Percentiles rank a stretch among this genome's conserved stretches.
These are phyloP conservation scores for Columbina picui DNA, from an alignment of 2,113 vertebrate genomes.

Conservation along the genomic window DNA sequence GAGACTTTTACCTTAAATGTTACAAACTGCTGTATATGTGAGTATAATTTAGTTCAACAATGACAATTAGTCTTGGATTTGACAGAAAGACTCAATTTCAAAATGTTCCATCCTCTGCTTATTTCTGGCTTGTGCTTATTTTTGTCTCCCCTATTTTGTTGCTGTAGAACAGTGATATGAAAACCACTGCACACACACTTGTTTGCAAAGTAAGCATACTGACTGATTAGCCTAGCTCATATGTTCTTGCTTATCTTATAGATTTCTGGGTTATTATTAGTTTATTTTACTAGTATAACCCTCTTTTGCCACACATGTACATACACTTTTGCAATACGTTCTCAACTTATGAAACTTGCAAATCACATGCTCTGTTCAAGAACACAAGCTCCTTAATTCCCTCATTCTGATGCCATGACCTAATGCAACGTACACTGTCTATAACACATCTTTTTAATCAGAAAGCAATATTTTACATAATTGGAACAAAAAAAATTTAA, in stretches of 20 bases:
- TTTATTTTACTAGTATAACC: neutral
- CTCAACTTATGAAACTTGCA: neutral
- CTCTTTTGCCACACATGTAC: neutral
- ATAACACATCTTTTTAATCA: neutral
- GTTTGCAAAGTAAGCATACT: neutral
- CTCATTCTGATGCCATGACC: neutral
- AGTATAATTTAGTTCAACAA: neutral
- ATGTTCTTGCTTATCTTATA: constrained; percentile 2
- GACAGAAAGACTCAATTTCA: neutral
- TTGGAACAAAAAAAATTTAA: neutral
- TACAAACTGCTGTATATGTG: neutral
- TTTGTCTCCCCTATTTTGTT: neutral
- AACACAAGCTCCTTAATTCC: neutral
- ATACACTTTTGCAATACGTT: neutral
- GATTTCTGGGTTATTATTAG: neutral
- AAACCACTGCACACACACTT: neutral
- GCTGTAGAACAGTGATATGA: neutral
- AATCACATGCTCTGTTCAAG: neutral
- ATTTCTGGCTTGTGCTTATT: neutral
- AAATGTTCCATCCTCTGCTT: neutral
- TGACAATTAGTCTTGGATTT: neutral
- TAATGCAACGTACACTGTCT: neutral
- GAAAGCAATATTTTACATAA: neutral
- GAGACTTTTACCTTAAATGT: neutral
- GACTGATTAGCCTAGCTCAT: neutral